Evolutionary conservation across 2,113 vertebrate species (phyloP), one percentile per base, ranked within the genome.

Genomic region (Pygoscelis antarcticus): DNA sequence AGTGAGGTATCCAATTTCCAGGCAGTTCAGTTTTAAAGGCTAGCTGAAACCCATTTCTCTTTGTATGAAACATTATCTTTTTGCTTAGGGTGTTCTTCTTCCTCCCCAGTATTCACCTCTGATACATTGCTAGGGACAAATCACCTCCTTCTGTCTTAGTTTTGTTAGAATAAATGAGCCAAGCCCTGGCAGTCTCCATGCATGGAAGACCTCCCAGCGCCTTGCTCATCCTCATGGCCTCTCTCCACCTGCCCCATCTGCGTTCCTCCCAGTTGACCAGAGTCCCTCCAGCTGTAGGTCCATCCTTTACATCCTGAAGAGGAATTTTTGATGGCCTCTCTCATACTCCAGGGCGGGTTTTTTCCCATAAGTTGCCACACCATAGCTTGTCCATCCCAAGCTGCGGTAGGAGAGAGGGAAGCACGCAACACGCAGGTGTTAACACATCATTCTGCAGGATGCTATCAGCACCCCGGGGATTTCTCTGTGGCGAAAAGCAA

Each of bases 191-290:
- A 21, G 42, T 51, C 60, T 66, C 52, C 21, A 2, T 4, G 30
- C 42, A 7, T 1, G 8, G 26, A 42, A 58, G 60, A 36, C 14
- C 13, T 36, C 30, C 60, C 21, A 20, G 65, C 8, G 5, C 40
- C 69, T 27, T 18, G 14, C 36, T 74, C 52, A 6, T 32, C 87
- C 42, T 19, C 54, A 4, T 4, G 32, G 36, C 69, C 52, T 42
- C 21, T 60, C 69, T 11, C 34, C 17, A 16, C 69, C 36, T 14
- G 14, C 21, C 58, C 65, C 34, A 9, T 5, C 38, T 20, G 34
- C 4, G 0, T 29, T 57, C 58, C 66, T 42, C 40, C 32, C n/a
- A 5, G 19, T 1, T 40, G 49, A 30, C 42, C 3, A 0, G 34
- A 47, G 49, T 16, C 58, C 52, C 25, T 49, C 58, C 58, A 65